Evolutionary conservation across 2,888 invertebrate species (phyloP), one percentile per base, ranked within the genome.

Genomic region (Lissocephala sabroskyi): DNA sequence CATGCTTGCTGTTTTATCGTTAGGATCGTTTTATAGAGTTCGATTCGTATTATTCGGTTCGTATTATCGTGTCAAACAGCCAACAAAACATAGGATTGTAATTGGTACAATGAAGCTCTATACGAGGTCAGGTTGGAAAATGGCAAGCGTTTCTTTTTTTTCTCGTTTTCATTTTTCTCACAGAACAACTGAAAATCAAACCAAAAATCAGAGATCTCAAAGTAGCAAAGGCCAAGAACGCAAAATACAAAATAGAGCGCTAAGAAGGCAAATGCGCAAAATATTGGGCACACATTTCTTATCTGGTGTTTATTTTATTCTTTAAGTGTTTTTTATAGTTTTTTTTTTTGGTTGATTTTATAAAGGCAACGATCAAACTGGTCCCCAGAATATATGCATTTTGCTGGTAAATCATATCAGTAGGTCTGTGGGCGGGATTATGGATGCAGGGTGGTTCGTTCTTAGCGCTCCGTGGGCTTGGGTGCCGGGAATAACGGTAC

Each of bases 1-100:
- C 55, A 49, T 57, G 50, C 3, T 35, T 39, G 17, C 11, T 54
- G 45, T 57, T 58, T 37, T 11, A 46, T 29, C 32, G 29, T 40
- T 44, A 32, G 17, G 14, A 41, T 41, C 10, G 11, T 55, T 42
- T 49, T 57, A 43, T 37, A 54, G 18, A 42, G 41, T 56, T 52
- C 52, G 49, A 35, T 43, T 49, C 48, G 10, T 47, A 41, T 52
- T 41, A 23, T 49, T 49, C 67, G 52, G 49, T 43, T 65, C 37
- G 47, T 73, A 65, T 80, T 71, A 68, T 76, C 67, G 37, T 71
- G 59, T 73, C 64, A 68, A 76, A 79, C 78, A 76, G 76, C 76
- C 71, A 76, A 76, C 79, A 73, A 75, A 79, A 76, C 66, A 62
- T 62, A 51, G 53, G 65, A 23, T 5, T 23, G 23, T 23, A 23